These are phyloP conservation scores for Carcharodon carcharias DNA, from an alignment of 2,797 vertebrate genomes.

Conservation along the genomic window DNA sequence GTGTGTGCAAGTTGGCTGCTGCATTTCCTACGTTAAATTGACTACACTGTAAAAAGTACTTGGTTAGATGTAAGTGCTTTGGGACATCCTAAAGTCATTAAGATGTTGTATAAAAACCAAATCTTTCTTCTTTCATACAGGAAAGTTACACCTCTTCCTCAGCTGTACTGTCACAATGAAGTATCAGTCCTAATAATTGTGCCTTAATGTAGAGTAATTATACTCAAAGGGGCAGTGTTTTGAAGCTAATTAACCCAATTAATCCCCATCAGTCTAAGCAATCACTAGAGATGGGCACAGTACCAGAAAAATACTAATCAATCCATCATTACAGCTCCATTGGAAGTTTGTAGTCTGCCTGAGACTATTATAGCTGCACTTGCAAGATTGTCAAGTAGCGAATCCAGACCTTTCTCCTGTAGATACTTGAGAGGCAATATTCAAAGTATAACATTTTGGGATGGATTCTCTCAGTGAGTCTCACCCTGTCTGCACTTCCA, in stretches of 20 bases:
- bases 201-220: neutral
- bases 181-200: neutral
- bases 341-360: neutral
- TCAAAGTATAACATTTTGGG: neutral
- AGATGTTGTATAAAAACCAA: neutral
- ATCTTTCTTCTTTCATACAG: neutral
- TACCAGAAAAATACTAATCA: neutral
- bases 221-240: neutral
- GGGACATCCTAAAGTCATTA: neutral
- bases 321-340: neutral
- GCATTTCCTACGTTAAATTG: neutral
- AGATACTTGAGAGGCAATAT: neutral
- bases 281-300: neutral
- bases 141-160: too few species aligned
- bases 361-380: neutral
- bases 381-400: neutral
- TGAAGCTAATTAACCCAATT: slow-evolving; percentile 1
- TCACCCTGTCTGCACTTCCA: neutral
- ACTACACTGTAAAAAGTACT: neutral
- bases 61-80: neutral
- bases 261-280: neutral
- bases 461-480: neutral
- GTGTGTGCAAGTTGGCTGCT: neutral
- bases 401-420: neutral
- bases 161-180: neutral